Base-by-base conservation (phyloP, 1,140 invertebrate genomes). In the Drosophila pandora region DNA sequence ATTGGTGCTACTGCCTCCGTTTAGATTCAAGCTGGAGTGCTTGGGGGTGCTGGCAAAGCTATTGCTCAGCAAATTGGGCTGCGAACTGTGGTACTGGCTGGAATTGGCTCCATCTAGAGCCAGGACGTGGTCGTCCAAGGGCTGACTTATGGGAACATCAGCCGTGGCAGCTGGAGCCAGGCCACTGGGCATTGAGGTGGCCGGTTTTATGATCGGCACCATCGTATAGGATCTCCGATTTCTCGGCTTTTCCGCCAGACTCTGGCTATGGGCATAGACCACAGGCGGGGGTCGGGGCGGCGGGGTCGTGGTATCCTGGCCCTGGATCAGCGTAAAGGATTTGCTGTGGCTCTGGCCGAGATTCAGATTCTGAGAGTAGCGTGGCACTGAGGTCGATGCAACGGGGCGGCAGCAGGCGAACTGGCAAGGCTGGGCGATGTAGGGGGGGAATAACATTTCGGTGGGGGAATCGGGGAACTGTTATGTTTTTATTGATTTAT, bases 381-480 rank as follows among this genome's bases (percentile, higher is more conserved):
- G 90, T 17, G 90, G 88, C 72, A 91, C 81, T 22, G 90, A 91
- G 59, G 69, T 72, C 48, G 89, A 81, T 47, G 90, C 71, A 57
- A 78, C 8, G 41, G 70, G 57, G 50, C 58, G 90, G 30, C 90
- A 91, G 64, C 90, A 91, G 54, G 90, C 76, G 50, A 91, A 76
- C 71, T 91, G 81, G 72, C 90, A 91, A 22, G 90, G 90, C 23
- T 83, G 90, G 61, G 90, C 90, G 43, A 91, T 91, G 54, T 91
- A 90, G 39, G 90, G 90, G 13, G 90, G 90, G 78, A 91, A 91
- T 62, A 91, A 68, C 90, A 91, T 90, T 91, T 91, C 90, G 69
- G 72, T 88, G 56, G 90, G 88, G 73, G 90, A 89, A 56, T 91
- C 90, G 73, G 90, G 88, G 57, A 91, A 77, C 90, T 91, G 62